Evolutionary conservation across 2,113 vertebrate species (phyloP).

Genomic region (Rallus limicola): DNA sequence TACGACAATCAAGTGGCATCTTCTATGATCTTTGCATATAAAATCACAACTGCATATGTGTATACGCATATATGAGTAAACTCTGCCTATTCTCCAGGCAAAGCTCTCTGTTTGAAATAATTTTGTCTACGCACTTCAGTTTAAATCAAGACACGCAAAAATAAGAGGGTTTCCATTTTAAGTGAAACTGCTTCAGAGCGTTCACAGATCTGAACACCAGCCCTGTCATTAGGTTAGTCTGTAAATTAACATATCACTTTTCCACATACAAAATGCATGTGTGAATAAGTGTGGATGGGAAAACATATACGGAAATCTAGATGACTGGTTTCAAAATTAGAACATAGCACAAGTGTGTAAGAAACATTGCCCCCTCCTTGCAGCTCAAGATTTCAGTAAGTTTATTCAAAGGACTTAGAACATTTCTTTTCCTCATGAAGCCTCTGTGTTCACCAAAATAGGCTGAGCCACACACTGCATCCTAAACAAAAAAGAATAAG

Average conservation of each 20-base stretch:
- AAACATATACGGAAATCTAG: not conserved
- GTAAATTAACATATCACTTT: not conserved
- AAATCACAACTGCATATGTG: not conserved
- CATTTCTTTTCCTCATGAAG: not conserved
- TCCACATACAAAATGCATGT: not conserved
- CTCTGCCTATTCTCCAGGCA: not conserved
- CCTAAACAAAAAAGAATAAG: not conserved
- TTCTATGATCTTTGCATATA: not conserved
- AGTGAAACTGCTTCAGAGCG: not conserved
- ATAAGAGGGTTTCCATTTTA: conserved; percentile 28
- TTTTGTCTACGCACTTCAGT: not conserved
- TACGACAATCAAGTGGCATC: not conserved
- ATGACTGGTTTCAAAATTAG: not conserved
- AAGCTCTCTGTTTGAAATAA: conserved; percentile 9
- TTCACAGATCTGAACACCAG: conserved; percentile 1
- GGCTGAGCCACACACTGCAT: not conserved
- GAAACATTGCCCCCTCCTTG: not conserved
- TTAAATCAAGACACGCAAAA: conserved; percentile 40
- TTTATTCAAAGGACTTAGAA: not conserved
- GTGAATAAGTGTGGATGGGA: not conserved
- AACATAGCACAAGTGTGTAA: not conserved
- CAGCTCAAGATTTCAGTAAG: not conserved
- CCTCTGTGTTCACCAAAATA: not conserved
- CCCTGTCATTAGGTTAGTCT: not conserved
- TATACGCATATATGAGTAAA: not conserved